Evolutionary conservation across 2,888 invertebrate genomes (phyloP).

Genomic region (Pristionchus exspectatus): DNA sequence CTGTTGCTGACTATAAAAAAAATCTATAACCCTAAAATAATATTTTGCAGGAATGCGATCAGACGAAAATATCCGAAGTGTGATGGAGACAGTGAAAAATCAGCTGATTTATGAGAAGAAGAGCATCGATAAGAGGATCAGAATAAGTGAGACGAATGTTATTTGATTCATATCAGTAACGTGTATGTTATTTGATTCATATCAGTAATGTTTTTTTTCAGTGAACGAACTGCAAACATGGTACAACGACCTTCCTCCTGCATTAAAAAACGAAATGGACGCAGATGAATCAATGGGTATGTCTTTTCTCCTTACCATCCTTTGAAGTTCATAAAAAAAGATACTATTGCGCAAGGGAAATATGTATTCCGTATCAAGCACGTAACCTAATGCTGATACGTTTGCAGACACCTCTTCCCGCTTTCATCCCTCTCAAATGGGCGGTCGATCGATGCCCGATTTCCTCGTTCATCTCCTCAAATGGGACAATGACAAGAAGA

Average conservation of each 20-base stretch:
- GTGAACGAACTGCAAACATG: constrained; percentile 35
- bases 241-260: constrained; percentile 20
- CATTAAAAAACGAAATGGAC: background rate
- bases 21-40: too few relatives aligned
- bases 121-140: constrained; percentile 44
- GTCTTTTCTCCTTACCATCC: background rate
- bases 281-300: background rate
- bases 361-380: too few relatives aligned
- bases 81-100: constrained; percentile 23
- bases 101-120: constrained; percentile 25
- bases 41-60: background rate
- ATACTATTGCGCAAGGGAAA: too few relatives aligned
- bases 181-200: background rate
- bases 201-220: background rate
- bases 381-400: too few relatives aligned
- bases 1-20: background rate
- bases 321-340: too few relatives aligned
- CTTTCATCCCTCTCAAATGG: constrained; percentile 36
- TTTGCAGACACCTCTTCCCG: constrained; percentile 9
- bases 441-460: constrained; percentile 22
- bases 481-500: constrained; percentile 46
- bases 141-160: background rate
- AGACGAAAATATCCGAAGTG: constrained; percentile 24
- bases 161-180: background rate
- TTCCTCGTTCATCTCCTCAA: constrained; percentile 14